Base-by-base conservation (phyloP, 2,888 invertebrate species). In the Encarsia formosa region DNA sequence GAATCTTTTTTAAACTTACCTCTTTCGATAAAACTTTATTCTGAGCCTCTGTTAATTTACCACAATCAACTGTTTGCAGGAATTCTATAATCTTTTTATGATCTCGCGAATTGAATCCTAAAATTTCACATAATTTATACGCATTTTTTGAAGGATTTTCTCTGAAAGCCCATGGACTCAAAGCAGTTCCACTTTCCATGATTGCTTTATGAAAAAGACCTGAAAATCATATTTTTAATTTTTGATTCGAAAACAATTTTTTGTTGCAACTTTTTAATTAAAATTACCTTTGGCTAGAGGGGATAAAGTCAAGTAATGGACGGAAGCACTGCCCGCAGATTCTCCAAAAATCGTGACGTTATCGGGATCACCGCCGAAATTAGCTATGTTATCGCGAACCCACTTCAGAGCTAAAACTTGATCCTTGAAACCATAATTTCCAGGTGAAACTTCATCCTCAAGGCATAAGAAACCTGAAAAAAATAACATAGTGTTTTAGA, bases 141-240 rank as follows among this genome's bases (percentile, higher is more conserved):
- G 55, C 65, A n/a, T 46, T 51, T 8, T 37, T 29, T n/a, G 29
- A 56, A 2, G 65, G 58, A 22, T 63, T 49, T 5, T 41, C 16
- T 1, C 37, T 29, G 15, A 44, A 11, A 5, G 65, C 59, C 66
- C 65, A 68, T 0, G 63, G 60, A 57, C 65, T 67, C 1, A 54
- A 2, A 0, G 44, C 53, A 0, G 57, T 59, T 3, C 70, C 71
- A 39, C 71, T 71, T 48, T 71, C 70, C 1, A 49, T 5, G 34
- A 71, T 70, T 1, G 63, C 69, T 50, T 69, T 71, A 45, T 71
- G 69, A 43, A 66, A 71, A 26, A 71, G 58, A 35, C 70, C 71
- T 71, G 39, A 11, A 55, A 56, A 34, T 42, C 6, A 4, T 31
- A 39, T 4, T 5, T 24, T 29, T 29, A 13, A 29, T 29, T 13